Conservation (phyloP, 1,140 invertebrate species). For the Steinernema feltiae region DNA sequence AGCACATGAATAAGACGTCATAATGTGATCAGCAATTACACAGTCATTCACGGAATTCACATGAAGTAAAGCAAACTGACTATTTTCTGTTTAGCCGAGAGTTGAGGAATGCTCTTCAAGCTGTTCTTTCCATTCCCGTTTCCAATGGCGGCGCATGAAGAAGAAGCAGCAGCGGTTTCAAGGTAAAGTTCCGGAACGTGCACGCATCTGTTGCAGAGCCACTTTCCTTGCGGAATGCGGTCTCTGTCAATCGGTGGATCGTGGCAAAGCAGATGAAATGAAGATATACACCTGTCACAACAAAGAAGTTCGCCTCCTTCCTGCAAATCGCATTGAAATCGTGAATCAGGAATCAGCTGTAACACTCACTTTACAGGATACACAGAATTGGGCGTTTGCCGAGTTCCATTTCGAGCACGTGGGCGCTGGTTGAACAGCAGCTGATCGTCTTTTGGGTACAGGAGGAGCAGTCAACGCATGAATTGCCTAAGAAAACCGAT, state of each 20-base stretch:
- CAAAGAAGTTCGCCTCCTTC: conserved; percentile 90
- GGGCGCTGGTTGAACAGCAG: background rate
- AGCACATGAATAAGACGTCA: too few relatives aligned
- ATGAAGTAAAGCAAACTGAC: conserved; percentile 3
- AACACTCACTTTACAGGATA: conserved; percentile 24
- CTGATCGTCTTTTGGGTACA: background rate
- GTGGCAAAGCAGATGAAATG: conserved; percentile 86
- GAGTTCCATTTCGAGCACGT: conserved; percentile 19
- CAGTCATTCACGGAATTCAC: too few relatives aligned
- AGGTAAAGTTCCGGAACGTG: conserved; percentile 1
- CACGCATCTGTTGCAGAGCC: conserved; percentile 34
- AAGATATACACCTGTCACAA: conserved; percentile 86
- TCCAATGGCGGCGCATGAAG: background rate
- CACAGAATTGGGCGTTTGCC: conserved; percentile 27
- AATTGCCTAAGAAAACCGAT: background rate
- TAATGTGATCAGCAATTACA: too few relatives aligned
- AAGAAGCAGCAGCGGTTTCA: conserved; percentile 15
- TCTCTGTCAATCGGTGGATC: conserved; percentile 31
- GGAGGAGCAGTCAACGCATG: background rate
- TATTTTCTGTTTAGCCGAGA: conserved; percentile 21
- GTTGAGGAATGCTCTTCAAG: conserved; percentile 17
- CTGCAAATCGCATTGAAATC: conserved; percentile 64
- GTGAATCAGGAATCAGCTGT: background rate
- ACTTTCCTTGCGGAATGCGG: conserved; percentile 28
- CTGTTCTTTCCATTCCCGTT: conserved; percentile 20